phyloP scores from a whole-genome alignment of 2,113 vertebrate species.

The Pheucticus melanocephalus region DNA sequence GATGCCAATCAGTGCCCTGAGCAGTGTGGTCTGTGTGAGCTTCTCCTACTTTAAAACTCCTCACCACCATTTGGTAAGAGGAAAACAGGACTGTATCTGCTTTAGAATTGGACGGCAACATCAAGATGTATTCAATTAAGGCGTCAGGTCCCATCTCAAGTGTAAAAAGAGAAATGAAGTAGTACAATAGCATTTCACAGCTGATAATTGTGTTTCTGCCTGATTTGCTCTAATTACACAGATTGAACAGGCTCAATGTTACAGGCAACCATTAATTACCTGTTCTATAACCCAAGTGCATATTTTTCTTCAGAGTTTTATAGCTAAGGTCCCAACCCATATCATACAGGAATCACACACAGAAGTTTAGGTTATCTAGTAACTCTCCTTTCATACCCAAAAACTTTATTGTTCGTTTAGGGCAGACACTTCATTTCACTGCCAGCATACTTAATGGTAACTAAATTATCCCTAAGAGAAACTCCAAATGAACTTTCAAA shows the following conservation, averaged over 20 bases:
- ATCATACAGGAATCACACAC: background rate
- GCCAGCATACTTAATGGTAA: background rate
- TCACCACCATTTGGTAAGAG: background rate
- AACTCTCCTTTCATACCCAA: background rate
- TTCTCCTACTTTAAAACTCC: constrained; percentile 37
- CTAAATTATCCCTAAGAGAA: background rate
- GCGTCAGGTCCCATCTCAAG: constrained; percentile 60
- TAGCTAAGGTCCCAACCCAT: constrained; percentile 25
- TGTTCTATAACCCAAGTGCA: constrained; percentile 46
- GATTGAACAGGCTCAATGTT: constrained; percentile 49
- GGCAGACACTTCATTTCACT: background rate
- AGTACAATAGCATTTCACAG: constrained; percentile 64
- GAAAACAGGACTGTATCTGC: constrained; percentile 28
- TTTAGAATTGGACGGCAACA: constrained; percentile 55
- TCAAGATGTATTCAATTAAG: constrained; percentile 65
- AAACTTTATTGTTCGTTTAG: background rate
- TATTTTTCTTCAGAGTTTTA: constrained; percentile 46
- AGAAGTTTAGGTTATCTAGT: background rate
- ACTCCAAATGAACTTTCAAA: background rate
- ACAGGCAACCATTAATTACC: constrained; percentile 71
- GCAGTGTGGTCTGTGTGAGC: background rate
- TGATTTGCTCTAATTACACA: constrained; percentile 67
- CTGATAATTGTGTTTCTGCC: constrained; percentile 70
- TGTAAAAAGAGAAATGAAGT: constrained; percentile 57
- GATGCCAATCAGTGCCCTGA: background rate